phyloP scores from a whole-genome alignment of 2,888 invertebrate species.

The Leptinotarsa juncta region DNA sequence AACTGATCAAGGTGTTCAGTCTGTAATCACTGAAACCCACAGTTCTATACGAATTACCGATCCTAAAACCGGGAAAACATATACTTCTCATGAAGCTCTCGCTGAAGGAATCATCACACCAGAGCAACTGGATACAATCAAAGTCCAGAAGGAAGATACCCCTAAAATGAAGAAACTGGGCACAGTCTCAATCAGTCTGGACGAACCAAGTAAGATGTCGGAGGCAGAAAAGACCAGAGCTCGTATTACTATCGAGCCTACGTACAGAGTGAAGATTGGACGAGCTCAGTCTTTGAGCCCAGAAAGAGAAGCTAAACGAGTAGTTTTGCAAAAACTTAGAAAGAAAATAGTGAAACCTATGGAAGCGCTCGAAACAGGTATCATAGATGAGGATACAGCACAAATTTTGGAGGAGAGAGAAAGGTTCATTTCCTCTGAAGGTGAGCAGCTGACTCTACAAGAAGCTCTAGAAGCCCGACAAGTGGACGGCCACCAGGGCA shows the following conservation, averaged over 20 bases:
- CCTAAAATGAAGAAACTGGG: conserved; percentile 55
- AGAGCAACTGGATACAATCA: conserved; percentile 42
- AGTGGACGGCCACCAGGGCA: conserved; percentile 80
- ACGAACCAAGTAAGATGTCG: conserved; percentile 64
- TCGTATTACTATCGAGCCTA: conserved; percentile 73
- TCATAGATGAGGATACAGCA: conserved; percentile 83
- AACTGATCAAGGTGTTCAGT: conserved; percentile 28
- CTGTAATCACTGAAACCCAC: conserved; percentile 62
- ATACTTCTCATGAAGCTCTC: conserved; percentile 62
- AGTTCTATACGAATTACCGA: conserved; percentile 65
- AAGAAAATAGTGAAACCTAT: conserved; percentile 80
- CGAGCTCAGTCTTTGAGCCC: conserved; percentile 72
- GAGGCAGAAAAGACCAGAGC: conserved; percentile 72
- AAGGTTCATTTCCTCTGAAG: conserved; percentile 69
- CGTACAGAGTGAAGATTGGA: conserved; percentile 75
- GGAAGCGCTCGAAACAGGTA: conserved; percentile 82
- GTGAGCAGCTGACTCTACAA: conserved; percentile 75
- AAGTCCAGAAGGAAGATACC: conserved; percentile 33
- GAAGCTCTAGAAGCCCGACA: conserved; percentile 80
- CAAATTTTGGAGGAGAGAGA: conserved; percentile 74
- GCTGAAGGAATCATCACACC: conserved; percentile 59
- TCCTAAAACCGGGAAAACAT: conserved; percentile 66
- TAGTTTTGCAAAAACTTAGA: conserved; percentile 81
- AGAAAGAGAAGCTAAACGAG: conserved; percentile 75
- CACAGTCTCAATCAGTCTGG: conserved; percentile 60